These are phyloP conservation scores for Apodemus agrarius DNA, from an alignment of 2,797 vertebrate genomes.

Conservation along the genomic window DNA sequence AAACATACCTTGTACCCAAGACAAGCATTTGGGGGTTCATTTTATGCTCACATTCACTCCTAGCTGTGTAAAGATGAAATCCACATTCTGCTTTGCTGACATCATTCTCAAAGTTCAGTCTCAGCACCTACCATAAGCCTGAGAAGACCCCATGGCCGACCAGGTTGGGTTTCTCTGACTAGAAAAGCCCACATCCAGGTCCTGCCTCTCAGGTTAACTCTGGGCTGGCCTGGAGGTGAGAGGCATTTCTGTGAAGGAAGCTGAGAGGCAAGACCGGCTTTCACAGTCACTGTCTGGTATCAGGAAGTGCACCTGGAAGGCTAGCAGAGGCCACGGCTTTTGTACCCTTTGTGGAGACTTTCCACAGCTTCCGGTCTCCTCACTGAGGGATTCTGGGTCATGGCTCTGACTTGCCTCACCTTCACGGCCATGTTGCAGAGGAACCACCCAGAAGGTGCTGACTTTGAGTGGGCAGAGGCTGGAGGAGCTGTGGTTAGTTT, in stretches of 20 bases:
- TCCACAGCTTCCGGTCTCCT: background rate
- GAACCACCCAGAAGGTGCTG: background rate
- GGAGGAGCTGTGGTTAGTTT: background rate
- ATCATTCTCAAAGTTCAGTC: background rate
- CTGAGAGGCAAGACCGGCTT: background rate
- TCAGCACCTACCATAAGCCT: background rate
- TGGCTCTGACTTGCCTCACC: background rate
- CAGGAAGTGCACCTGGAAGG: background rate
- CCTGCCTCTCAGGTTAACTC: background rate
- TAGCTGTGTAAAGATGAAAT: background rate
- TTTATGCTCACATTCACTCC: background rate
- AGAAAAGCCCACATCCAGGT: background rate
- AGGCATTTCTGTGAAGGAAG: background rate
- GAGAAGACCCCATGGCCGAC: background rate
- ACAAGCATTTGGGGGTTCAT: background rate
- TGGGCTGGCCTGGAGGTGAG: background rate
- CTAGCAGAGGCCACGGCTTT: background rate
- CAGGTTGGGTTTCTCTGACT: too few relatives aligned
- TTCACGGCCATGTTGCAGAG: background rate
- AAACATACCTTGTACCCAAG: background rate
- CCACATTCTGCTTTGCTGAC: background rate
- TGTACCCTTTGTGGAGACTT: background rate
- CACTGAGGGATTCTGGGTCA: background rate
- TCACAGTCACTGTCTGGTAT: background rate
- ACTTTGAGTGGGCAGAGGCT: background rate